phyloP scores from a whole-genome alignment of 2,113 vertebrate genomes.

The Jaculus jaculus region DNA sequence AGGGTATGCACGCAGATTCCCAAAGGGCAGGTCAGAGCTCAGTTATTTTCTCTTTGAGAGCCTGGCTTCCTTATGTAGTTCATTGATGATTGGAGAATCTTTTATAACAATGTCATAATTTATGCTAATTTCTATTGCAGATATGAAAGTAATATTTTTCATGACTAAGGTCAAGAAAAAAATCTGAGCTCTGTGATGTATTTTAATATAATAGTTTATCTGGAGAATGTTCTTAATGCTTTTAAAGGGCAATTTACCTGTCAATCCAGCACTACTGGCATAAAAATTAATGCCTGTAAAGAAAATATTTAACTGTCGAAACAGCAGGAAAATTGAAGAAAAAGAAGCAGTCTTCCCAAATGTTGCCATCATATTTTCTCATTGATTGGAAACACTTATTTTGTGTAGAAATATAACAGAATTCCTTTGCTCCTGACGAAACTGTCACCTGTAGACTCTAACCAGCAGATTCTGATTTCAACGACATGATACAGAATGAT shows the following conservation, averaged over 20 bases:
- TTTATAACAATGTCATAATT: conserved; percentile 66
- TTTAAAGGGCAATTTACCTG: conserved; percentile 85
- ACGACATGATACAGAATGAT: background rate
- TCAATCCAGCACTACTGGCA: conserved; percentile 81
- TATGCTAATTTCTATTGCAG: conserved; percentile 72
- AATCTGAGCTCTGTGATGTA: conserved; percentile 69
- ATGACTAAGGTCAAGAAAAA: conserved; percentile 69
- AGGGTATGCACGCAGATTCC: conserved; percentile 48
- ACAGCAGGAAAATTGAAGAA: conserved; percentile 46
- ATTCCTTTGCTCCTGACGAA: background rate
- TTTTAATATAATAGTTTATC: conserved; percentile 81
- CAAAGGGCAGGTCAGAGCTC: conserved; percentile 45
- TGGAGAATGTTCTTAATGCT: conserved; percentile 80
- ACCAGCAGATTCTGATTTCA: background rate
- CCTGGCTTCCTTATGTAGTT: conserved; percentile 52
- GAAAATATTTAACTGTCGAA: conserved; percentile 81
- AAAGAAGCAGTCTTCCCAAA: conserved; percentile 47
- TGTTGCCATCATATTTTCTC: conserved; percentile 33
- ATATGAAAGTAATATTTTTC: conserved; percentile 79
- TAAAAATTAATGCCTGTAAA: conserved; percentile 84
- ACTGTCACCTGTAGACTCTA: background rate
- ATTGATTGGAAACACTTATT: conserved; percentile 30
- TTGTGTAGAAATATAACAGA: background rate
- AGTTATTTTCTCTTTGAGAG: conserved; percentile 65
- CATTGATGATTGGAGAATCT: conserved; percentile 26